Percentiles rank a stretch among this genome's conserved stretches.
phyloP scores from a whole-genome alignment of 2,113 vertebrate species.

The Leptocoma aspasia region DNA sequence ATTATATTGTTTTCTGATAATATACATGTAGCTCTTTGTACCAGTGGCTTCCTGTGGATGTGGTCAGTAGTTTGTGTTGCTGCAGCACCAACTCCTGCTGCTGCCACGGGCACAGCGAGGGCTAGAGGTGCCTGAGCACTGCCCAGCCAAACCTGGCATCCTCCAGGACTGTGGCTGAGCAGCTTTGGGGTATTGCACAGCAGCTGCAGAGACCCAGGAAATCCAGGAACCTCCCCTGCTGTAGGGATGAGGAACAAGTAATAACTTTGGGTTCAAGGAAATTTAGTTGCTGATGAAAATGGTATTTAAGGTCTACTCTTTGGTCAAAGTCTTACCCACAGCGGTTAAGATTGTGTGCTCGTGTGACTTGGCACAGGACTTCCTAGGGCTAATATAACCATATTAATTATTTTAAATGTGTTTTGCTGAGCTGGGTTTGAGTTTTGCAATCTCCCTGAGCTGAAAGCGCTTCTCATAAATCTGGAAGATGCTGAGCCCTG shows the following conservation, averaged over 20 bases:
- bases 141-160: neutral
- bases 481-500: neutral
- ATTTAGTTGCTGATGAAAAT: neutral
- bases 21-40: rapidly evolving
- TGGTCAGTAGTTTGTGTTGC: neutral
- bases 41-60: neutral
- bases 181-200: neutral
- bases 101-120: neutral
- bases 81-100: neutral
- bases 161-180: neutral
- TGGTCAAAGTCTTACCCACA: neutral
- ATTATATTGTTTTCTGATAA: neutral
- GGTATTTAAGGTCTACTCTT: neutral
- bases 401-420: neutral
- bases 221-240: neutral
- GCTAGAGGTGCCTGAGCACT: rapidly evolving
- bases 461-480: neutral
- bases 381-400: neutral
- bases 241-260: too few species aligned
- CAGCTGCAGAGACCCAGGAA: neutral
- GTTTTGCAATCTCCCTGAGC: neutral
- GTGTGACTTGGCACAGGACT: neutral
- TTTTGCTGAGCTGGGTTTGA: neutral
- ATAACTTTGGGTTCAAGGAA: neutral
- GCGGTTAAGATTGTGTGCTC: neutral